Evolutionary conservation across 1,140 invertebrate species (phyloP).

Genomic region (Brachionus manjavacas): DNA sequence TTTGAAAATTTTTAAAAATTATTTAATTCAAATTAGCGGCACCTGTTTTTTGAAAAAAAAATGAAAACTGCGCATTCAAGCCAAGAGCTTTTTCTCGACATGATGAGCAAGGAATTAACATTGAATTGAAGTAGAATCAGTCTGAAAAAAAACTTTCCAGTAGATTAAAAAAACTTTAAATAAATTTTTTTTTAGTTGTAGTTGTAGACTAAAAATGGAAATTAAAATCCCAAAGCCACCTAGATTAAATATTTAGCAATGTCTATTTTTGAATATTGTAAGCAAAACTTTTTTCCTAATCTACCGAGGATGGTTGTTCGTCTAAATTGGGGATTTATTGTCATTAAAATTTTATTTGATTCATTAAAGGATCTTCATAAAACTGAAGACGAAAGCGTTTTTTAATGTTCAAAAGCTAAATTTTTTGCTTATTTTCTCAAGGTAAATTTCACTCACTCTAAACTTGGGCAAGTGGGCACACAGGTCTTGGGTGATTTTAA

Average conservation of each 20-base stretch:
- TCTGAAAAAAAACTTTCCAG: neutral
- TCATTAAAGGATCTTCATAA: neutral
- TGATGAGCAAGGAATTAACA: neutral
- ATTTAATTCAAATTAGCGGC: neutral
- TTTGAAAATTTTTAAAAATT: neutral
- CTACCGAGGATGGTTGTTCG: neutral
- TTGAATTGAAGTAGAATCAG: neutral
- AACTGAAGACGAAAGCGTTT: neutral
- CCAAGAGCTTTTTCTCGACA: neutral
- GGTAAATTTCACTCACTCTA: neutral
- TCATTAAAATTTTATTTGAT: neutral
- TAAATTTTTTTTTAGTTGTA: neutral
- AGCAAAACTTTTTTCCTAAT: neutral
- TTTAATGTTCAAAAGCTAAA: neutral
- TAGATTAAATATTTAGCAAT: neutral
- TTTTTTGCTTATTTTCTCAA: too few species aligned
- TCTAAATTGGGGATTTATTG: neutral
- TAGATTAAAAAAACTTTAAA: slow-evolving; percentile 11
- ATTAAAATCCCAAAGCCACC: neutral
- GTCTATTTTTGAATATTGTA: neutral
- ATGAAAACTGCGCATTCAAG: too few species aligned
- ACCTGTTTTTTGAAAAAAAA: neutral
- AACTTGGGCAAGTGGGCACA: neutral
- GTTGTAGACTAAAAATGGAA: neutral
- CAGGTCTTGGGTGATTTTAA: neutral